Evolutionary conservation across 2,888 invertebrate genomes (phyloP).

Genomic region (Agrotis clavis): DNA sequence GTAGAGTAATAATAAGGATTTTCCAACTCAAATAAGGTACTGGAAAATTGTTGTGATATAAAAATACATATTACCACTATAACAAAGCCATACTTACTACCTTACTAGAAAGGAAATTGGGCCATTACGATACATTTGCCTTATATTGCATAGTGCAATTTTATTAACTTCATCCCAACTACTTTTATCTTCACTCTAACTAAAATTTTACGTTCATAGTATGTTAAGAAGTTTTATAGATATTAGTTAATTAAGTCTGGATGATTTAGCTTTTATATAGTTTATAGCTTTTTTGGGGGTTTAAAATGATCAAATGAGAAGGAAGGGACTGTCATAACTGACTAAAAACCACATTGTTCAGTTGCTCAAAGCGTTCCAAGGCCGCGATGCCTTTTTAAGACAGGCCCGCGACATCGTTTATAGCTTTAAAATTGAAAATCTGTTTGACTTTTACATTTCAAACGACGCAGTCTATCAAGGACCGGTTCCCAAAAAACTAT

Average conservation of each 20-base stretch:
- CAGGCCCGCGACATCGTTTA: too few species aligned
- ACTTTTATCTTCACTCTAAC: constrained; percentile 12
- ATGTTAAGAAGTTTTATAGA: not conserved
- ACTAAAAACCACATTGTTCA: too few species aligned
- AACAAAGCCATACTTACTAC: not conserved
- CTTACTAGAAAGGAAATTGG: not conserved
- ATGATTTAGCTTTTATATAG: not conserved
- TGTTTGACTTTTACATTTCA: not conserved
- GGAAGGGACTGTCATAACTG: too few species aligned
- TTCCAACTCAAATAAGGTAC: too few species aligned
- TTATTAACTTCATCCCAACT: constrained; percentile 12
- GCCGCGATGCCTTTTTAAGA: too few species aligned
- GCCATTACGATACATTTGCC: constrained; percentile 4
- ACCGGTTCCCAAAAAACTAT: too few species aligned
- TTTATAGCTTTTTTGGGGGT: too few species aligned
- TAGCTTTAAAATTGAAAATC: not conserved
- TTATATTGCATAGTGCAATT: constrained; percentile 28
- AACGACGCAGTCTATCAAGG: not conserved
- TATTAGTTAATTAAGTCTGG: not conserved
- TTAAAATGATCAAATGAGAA: too few species aligned
- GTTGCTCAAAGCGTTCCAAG: too few species aligned
- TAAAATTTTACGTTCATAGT: constrained; percentile 12
- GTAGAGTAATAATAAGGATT: too few species aligned
- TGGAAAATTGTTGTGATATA: not conserved
- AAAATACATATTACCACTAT: not conserved